These are phyloP conservation scores for Fistularia commersonii DNA, from an alignment of 2,797 vertebrate genomes.

Conservation along the genomic window DNA sequence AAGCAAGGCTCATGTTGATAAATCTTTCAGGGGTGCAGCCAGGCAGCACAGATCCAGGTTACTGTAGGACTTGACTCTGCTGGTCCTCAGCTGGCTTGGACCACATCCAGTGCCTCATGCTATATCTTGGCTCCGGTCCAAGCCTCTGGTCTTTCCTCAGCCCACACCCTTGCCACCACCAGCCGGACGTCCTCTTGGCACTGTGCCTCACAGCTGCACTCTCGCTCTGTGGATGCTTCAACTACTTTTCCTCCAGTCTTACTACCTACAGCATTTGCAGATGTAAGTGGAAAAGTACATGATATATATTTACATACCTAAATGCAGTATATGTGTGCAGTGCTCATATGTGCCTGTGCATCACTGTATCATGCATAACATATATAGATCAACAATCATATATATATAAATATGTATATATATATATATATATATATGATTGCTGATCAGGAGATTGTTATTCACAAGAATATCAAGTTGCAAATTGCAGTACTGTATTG, in stretches of 20 bases:
- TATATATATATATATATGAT: too few relatives aligned
- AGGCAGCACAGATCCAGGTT: constrained; percentile 60
- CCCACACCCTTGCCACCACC: constrained; percentile 25
- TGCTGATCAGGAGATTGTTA: too few relatives aligned
- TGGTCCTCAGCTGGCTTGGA: constrained; percentile 72
- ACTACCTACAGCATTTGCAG: too few relatives aligned
- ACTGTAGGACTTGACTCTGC: constrained; percentile 63
- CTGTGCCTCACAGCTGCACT: constrained; percentile 30
- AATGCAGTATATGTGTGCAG: too few relatives aligned
- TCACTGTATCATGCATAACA: too few relatives aligned
- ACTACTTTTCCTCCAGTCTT: neutral
- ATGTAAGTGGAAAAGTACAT: too few relatives aligned
- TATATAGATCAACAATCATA: too few relatives aligned
- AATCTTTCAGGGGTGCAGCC: constrained; percentile 66
- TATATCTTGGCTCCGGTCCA: constrained; percentile 70
- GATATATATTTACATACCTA: too few relatives aligned
- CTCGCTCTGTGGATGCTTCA: constrained; percentile 16
- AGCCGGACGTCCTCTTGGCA: constrained; percentile 66
- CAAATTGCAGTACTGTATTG: neutral
- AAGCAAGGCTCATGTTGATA: constrained; percentile 55
- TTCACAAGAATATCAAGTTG: too few relatives aligned
- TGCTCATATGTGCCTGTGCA: too few relatives aligned
- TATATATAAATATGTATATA: too few relatives aligned
- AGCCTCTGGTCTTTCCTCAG: constrained; percentile 42
- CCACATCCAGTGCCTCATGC: constrained; percentile 66